Evolutionary conservation across 1,140 invertebrate species (phyloP).

Genomic region (Drosophila arizonae): DNA sequence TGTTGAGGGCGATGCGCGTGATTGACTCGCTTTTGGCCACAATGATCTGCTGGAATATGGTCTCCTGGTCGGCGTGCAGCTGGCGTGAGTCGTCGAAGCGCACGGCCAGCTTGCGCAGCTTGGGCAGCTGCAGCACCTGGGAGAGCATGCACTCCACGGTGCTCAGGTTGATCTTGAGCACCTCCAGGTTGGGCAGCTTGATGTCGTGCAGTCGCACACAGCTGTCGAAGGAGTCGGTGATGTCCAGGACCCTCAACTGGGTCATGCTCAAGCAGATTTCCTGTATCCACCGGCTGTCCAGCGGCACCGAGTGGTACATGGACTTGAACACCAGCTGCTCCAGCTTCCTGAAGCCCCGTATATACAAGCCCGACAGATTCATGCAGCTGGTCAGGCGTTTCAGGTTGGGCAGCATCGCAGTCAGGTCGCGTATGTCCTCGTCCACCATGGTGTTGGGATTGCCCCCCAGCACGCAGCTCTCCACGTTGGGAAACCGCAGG

Average conservation of each 20-base stretch:
- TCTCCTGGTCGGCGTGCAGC: conserved; percentile 60
- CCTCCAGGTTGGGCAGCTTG: conserved; percentile 64
- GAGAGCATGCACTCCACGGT: conserved; percentile 55
- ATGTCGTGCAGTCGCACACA: conserved; percentile 51
- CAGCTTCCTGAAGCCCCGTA: conserved; percentile 53
- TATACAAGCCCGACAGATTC: conserved; percentile 59
- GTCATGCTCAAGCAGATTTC: conserved; percentile 61
- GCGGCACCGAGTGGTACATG: conserved; percentile 61
- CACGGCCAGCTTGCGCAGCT: conserved; percentile 53
- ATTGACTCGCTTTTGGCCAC: conserved; percentile 67
- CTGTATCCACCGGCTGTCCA: conserved; percentile 62
- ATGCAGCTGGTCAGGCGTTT: conserved; percentile 62
- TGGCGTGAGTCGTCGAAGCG: conserved; percentile 66
- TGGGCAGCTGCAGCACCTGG: conserved; percentile 61
- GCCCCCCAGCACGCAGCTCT: conserved; percentile 55
- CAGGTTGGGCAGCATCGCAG: conserved; percentile 58
- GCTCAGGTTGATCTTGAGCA: conserved; percentile 67
- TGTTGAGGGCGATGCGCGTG: conserved; percentile 62
- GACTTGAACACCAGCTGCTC: conserved; percentile 67
- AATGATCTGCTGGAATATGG: conserved; percentile 69
- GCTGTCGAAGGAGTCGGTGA: conserved; percentile 68
- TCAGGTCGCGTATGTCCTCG: conserved; percentile 58
- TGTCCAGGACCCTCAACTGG: conserved; percentile 52
- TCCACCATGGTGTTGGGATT: conserved; percentile 56
- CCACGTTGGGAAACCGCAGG: conserved; percentile 39